Percentiles rank a stretch among this genome's conserved stretches.
These are phyloP conservation scores for Galago senegalensis DNA, from an alignment of 2,797 vertebrate genomes.

Conservation along the genomic window DNA sequence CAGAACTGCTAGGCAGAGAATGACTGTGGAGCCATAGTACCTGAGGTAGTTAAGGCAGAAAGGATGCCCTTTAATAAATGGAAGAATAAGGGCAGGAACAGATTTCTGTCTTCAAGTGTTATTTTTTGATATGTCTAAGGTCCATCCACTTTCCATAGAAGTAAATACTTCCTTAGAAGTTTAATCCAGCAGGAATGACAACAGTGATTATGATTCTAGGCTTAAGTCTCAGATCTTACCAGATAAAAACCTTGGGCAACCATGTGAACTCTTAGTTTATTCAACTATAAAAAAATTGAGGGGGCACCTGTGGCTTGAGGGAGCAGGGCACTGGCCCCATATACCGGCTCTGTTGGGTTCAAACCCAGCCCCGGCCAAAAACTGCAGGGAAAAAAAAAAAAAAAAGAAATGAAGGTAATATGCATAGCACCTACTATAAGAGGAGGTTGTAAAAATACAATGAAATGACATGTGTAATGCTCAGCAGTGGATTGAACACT, in stretches of 20 bases:
- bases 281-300: neutral
- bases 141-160: neutral
- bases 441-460: neutral
- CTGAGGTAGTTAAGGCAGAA: fast-evolving
- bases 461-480: fast-evolving
- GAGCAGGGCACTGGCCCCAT: no score
- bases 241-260: neutral
- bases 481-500: fast-evolving
- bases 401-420: no score
- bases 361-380: no score
- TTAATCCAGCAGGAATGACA: neutral
- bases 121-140: neutral
- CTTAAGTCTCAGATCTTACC: neutral
- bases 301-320: no score
- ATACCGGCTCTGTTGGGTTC: no score
- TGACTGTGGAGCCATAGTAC: fast-evolving
- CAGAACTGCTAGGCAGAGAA: neutral
- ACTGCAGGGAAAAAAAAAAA: no score
- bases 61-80: neutral
- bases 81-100: neutral
- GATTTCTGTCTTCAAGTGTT: neutral
- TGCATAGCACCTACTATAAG: fast-evolving
- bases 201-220: neutral
- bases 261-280: neutral
- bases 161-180: neutral